Percentiles rank a stretch among this genome's conserved stretches.
phyloP scores from a whole-genome alignment of 2,113 vertebrate genomes.

The Alligator sinensis region DNA sequence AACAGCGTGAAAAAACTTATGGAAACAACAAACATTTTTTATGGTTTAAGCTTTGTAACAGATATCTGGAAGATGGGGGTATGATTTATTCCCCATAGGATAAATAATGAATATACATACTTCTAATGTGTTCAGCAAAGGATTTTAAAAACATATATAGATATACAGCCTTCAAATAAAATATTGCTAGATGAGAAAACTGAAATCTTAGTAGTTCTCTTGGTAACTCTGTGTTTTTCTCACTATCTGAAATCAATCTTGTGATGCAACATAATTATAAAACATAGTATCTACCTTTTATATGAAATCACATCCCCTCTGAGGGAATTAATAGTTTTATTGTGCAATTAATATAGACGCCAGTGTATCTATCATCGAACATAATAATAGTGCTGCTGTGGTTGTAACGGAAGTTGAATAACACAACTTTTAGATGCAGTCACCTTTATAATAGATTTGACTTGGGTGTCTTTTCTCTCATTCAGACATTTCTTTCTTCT shows the following conservation, averaged over 20 bases:
- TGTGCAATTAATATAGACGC: neutral
- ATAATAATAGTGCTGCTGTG: neutral
- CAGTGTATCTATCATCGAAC: neutral
- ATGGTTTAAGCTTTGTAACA: neutral
- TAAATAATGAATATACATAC: neutral
- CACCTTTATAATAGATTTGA: too few relatives aligned
- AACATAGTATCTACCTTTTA: neutral
- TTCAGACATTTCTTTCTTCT: neutral
- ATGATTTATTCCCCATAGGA: neutral
- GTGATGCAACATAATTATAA: neutral
- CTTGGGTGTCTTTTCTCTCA: too few relatives aligned
- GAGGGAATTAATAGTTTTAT: neutral
- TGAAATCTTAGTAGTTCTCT: rapidly evolving
- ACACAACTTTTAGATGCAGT: neutral
- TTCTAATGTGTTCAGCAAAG: neutral
- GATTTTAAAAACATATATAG: too few relatives aligned
- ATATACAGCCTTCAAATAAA: rapidly evolving
- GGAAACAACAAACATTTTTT: neutral
- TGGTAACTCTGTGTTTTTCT: neutral
- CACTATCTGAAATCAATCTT: neutral
- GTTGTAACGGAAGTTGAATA: rapidly evolving
- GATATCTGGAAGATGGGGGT: neutral
- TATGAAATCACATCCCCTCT: neutral
- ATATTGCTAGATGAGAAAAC: neutral
- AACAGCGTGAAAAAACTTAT: neutral